Base-by-base conservation (phyloP, 2,888 invertebrate genomes). In the Slavum lentiscoides region DNA sequence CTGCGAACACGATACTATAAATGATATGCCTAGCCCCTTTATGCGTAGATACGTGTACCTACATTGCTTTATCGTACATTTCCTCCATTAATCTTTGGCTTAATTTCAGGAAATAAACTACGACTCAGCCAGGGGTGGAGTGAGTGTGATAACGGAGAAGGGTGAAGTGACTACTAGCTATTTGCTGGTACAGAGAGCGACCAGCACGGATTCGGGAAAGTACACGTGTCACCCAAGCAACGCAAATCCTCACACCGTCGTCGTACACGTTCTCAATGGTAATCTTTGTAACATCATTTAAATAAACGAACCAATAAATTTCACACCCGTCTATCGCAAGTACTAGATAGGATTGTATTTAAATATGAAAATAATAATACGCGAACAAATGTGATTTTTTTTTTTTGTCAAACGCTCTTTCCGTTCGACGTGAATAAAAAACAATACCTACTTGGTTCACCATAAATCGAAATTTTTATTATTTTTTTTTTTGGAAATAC, bases 51-150 rank as follows among this genome's bases (percentile, higher is more conserved):
- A 11, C 13, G n/a, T n/a, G n/a, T n/a, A n/a, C n/a, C n/a, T n/a
- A 49, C 3, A 30, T 4, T 30, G 30, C 4, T 49, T 49, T 49
- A 49, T 49, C 2, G 19, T 15, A 58, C 61, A 59, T 21, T 61
- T 43, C 39, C 39, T 23, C 8, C 43, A 69, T 77, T 77, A 69
- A 77, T 77, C 62, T 3, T 37, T 55, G 39, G 17, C 30, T 66
- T 82, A 37, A 80, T 83, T 83, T 83, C 82, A 83, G 82, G 82
- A 77, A 74, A 83, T 83, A 80, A 83, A 83, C 82, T 83, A 83
- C 59, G 82, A 83, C 67, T 83, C 82, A 37, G 82, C 72, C 11
- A 64, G 82, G 67, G 82, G 82, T 15, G 82, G 82, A 17, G 82
- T 83, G 53, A 82, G 82, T 3, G 82, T 83, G n/a, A 82, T 83